These are phyloP conservation scores for Pecten maximus DNA, from an alignment of 2,888 invertebrate species.

Conservation along the genomic window DNA sequence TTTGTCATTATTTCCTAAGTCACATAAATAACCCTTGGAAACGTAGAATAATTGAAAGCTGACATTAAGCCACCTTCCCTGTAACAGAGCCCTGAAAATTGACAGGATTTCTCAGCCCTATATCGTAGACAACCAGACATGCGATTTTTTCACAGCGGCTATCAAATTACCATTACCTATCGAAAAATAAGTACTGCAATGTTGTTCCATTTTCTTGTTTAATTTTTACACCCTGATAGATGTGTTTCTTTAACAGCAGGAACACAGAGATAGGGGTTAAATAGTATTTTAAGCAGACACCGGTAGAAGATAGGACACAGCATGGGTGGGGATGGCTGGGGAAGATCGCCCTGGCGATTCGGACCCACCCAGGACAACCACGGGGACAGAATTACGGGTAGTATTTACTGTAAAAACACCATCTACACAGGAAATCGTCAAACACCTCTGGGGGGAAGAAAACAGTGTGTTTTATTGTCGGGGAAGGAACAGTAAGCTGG, in stretches of 20 bases:
- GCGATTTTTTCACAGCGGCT: neutral
- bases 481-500: neutral
- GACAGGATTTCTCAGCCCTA: neutral
- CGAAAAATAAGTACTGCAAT: constrained; percentile 2
- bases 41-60: neutral
- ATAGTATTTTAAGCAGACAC: constrained; percentile 42
- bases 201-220: constrained; percentile 32
- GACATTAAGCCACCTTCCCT: neutral
- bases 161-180: constrained; percentile 35
- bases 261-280: constrained; percentile 37
- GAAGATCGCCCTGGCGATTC: constrained; percentile 23
- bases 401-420: neutral
- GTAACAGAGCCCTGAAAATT: neutral
- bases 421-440: neutral
- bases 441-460: neutral
- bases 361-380: neutral
- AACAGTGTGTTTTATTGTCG: neutral
- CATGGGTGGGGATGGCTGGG: constrained; percentile 7
- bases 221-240: constrained; percentile 36
- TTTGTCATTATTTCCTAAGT: neutral
- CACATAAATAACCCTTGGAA: neutral
- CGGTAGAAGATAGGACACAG: neutral
- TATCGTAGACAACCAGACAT: neutral
- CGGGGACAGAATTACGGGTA: neutral
- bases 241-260: constrained; percentile 33